Conservation (phyloP, 2,113 vertebrate genomes). For the Thalassarche chlororhynchos region DNA sequence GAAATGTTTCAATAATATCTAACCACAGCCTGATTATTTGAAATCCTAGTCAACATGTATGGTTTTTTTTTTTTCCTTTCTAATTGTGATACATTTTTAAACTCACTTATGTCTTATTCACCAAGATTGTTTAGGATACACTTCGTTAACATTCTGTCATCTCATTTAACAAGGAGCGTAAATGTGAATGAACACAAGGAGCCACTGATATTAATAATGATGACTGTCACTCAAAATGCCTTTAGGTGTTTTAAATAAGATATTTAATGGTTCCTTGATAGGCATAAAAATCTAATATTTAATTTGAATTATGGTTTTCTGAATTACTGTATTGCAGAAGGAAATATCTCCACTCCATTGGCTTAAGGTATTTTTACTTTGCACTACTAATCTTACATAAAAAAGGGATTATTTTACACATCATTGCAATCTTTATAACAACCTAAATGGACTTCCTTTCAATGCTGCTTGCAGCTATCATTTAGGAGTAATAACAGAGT, state of each 20-base stretch:
- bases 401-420: constrained; percentile 53
- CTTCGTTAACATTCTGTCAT: not conserved
- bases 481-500: constrained; percentile 58
- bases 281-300: not conserved
- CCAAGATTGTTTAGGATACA: not conserved
- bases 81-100: not conserved
- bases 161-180: not conserved
- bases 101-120: not conserved
- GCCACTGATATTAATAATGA: not conserved
- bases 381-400: not conserved
- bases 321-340: not conserved
- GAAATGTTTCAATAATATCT: not conserved
- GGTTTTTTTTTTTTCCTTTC: not conserved
- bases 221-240: not conserved
- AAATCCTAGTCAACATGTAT: not conserved
- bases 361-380: constrained; percentile 29
- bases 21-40: not conserved
- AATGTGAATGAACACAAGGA: not conserved
- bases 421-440: constrained; percentile 36
- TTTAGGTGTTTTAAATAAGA: not conserved
- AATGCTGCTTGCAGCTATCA: constrained; percentile 33
- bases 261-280: not conserved
- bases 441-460: not conserved
- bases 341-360: not conserved
- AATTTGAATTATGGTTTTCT: not conserved